phyloP scores from a whole-genome alignment of 1,140 invertebrate species.

The Thrips palmi region DNA sequence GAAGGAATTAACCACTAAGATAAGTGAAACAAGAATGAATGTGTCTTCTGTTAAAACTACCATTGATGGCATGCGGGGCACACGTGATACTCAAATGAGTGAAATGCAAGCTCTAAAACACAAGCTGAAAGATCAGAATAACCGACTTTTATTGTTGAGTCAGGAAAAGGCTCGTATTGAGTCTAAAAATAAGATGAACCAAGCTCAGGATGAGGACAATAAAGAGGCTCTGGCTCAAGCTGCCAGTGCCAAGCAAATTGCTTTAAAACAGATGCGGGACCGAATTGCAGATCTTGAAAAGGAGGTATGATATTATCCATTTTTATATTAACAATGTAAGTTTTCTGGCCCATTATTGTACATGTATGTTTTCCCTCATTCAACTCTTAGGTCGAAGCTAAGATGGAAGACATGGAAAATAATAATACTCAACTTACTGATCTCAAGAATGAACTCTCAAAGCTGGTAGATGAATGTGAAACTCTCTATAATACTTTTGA shows the following conservation, averaged over 20 bases:
- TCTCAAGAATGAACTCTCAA: conserved; percentile 37
- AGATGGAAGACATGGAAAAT: conserved; percentile 64
- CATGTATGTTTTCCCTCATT: conserved; percentile 11
- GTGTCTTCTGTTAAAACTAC: conserved; percentile 86
- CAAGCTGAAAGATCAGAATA: conserved; percentile 62
- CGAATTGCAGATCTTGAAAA: conserved; percentile 43
- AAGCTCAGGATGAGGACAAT: conserved; percentile 34
- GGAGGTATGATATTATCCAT: conserved; percentile 26
- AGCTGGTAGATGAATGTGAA: conserved; percentile 37
- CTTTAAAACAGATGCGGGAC: conserved; percentile 67
- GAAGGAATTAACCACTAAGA: conserved; percentile 69
- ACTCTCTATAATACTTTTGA: conserved; percentile 35
- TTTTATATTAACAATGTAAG: no score
- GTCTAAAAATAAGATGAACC: conserved; percentile 45
- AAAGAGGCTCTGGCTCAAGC: conserved; percentile 47
- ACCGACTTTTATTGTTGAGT: conserved; percentile 51
- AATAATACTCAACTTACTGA: conserved; percentile 59
- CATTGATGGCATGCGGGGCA: conserved; percentile 88
- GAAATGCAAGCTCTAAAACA: conserved; percentile 79
- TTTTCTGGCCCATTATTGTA: background rate
- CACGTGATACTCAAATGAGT: conserved; percentile 72
- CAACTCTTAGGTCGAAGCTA: conserved; percentile 41
- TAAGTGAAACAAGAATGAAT: conserved; percentile 68
- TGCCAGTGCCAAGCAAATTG: conserved; percentile 64
- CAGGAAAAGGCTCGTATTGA: conserved; percentile 71